Base-by-base conservation (phyloP, 92 coral and sea anemone genomes). In the Porites rus region DNA sequence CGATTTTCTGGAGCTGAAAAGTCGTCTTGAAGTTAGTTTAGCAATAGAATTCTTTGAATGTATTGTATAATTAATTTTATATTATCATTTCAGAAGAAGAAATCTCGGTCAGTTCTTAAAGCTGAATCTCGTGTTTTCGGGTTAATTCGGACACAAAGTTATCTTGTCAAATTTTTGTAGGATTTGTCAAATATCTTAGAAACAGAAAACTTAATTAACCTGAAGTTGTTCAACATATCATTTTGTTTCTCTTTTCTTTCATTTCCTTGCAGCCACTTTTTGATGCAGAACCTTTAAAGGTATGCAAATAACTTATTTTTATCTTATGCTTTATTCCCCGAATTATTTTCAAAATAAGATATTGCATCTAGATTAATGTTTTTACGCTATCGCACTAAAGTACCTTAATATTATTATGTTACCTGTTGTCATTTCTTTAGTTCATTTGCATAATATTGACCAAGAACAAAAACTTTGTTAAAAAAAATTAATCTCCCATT, bases 251-350 rank as follows among this genome's bases (percentile, higher is more conserved):
- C 72, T 75, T 79, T 8, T 17, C 51, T 83, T 72, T 10, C 16
- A 68, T 92, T 92, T 18, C 4, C 11, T 56, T 56, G 12, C 86
- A 94, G 98, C 93, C 92, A 46, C 83, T 94, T 8, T 94, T 94
- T 75, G 90, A 88, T 62, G 95, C 92, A 50, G 94, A 94, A 60
- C 98, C 98, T 1, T 77, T 88, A 0, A 89, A 92, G 98, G 98
- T 94, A 84, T 8, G 90, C 74, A 16, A 11, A 64, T 0, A 77
- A 54, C 11, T 54, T 12, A n/a, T 68, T 25, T 56, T 12, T 20
- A 51, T 51, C 25, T 16, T 51, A n/a, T 9, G 22, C 17, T 46
- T 51, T 52, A 14, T 56, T 12, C 61, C 16, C 61, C 16, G 11
- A 56, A 14, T 10, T 56, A 10, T 8, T 10, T 10, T 56, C 16